A percentile compares a stretch with the other conserved stretches of the same genome.
Conservation (phyloP, 2,113 vertebrate genomes). For the Syngnathus floridae region DNA sequence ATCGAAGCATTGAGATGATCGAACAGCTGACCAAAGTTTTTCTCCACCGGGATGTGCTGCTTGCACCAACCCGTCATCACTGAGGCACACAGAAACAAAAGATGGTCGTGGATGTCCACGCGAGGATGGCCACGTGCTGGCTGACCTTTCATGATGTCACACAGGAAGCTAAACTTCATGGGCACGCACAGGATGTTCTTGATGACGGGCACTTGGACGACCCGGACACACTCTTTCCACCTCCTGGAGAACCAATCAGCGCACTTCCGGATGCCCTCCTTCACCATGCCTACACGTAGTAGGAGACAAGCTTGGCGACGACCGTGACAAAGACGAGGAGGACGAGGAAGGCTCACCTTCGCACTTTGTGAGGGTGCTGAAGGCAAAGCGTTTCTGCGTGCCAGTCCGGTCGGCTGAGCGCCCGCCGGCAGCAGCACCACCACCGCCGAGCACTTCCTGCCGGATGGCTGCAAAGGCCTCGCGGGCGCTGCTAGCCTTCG, state of each 20-base stretch:
- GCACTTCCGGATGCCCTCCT: constrained; percentile 67
- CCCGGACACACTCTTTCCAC: constrained; percentile 40
- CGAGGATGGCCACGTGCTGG: too few relatives aligned
- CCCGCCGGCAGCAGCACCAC: too few relatives aligned
- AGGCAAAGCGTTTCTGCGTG: constrained; percentile 68
- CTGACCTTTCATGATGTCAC: constrained; percentile 65
- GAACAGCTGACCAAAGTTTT: constrained; percentile 82
- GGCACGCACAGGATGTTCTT: constrained; percentile 81
- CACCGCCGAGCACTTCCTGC: constrained; percentile 59
- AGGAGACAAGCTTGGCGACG: neutral
- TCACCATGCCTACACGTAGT: constrained; percentile 67
- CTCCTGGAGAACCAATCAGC: constrained; percentile 64
- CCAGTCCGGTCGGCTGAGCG: too few relatives aligned
- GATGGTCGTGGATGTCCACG: too few relatives aligned
- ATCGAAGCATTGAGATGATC: constrained; percentile 75
- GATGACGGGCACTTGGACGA: constrained; percentile 62
- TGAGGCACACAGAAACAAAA: constrained; percentile 24
- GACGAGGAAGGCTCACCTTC: constrained; percentile 65
- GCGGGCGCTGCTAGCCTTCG: constrained; percentile 52
- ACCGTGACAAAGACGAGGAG: neutral
- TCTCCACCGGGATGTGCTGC: constrained; percentile 76
- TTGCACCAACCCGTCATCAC: constrained; percentile 77
- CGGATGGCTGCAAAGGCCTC: constrained; percentile 67
- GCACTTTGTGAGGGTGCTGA: constrained; percentile 77
- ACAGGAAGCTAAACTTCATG: constrained; percentile 83